Percentiles rank a stretch among this genome's conserved stretches.
Evolutionary conservation across 2,113 vertebrate species (phyloP).

Genomic region (Salvator merianae): DNA sequence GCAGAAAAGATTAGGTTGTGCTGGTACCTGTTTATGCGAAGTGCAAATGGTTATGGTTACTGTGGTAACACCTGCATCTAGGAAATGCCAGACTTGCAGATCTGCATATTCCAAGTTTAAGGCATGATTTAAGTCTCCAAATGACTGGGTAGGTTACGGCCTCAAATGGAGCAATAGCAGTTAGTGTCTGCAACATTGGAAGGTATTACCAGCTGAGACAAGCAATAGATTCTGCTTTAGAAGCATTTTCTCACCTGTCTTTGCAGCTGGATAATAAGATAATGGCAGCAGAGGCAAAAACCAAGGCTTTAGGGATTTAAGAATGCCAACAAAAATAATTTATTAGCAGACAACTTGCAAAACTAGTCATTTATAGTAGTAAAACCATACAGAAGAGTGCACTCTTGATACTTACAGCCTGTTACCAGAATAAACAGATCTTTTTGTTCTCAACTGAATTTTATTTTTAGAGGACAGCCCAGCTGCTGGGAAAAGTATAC

Average conservation of each 20-base stretch:
- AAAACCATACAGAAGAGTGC: not conserved
- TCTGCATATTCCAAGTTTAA: not conserved
- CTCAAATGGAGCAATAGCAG: conserved; percentile 11
- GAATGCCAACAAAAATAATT: not conserved
- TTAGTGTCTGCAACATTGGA: not conserved
- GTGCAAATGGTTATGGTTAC: not conserved
- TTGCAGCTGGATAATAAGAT: conserved; percentile 20
- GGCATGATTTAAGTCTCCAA: conserved; percentile 18
- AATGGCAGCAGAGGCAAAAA: conserved; percentile 14
- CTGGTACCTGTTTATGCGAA: conserved; percentile 21
- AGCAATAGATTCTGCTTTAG: conserved; percentile 22
- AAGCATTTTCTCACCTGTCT: conserved; percentile 3
- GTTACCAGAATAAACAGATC: not conserved
- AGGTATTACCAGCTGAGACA: conserved; percentile 15
- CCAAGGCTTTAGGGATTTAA: not conserved
- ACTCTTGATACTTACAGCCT: not conserved
- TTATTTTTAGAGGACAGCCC: not conserved
- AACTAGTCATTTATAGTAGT: conserved; percentile 29
- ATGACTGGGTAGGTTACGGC: not conserved
- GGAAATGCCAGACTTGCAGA: not conserved
- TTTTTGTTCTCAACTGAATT: not conserved
- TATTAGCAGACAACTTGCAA: not conserved
- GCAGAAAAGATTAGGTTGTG: conserved; percentile 17
- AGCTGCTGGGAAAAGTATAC: not conserved
- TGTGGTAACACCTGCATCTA: not conserved